Percentiles rank a stretch among this genome's conserved stretches.
These are phyloP conservation scores for Trichacis sp. DNA, from an alignment of 2,888 invertebrate genomes.

Conservation along the genomic window DNA sequence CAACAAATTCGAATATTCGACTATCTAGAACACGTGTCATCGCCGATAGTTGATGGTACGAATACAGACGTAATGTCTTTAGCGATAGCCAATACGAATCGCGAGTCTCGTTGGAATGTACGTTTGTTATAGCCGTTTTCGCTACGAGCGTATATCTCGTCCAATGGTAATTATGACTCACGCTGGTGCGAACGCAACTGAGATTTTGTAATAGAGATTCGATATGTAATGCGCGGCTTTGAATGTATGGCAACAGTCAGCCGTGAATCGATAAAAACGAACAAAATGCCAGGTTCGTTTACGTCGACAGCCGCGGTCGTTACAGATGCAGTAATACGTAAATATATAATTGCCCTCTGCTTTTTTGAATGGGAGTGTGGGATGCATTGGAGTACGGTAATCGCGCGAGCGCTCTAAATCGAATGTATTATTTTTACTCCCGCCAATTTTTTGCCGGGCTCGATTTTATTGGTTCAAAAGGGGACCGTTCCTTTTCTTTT, in stretches of 20 bases:
- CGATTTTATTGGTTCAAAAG: too few relatives aligned
- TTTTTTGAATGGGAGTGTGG: slow-evolving; percentile 14
- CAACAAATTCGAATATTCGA: too few relatives aligned
- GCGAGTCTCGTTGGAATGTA: too few relatives aligned
- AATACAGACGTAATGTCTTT: too few relatives aligned
- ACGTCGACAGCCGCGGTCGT: slow-evolving; percentile 34
- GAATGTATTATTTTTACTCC: too few relatives aligned
- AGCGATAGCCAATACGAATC: too few relatives aligned
- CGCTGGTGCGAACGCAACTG: slow-evolving; percentile 31
- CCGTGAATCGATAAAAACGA: slow-evolving; percentile 44
- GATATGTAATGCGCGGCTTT: slow-evolving; percentile 50
- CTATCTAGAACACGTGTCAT: slow-evolving; percentile 23
- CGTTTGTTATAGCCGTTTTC: too few relatives aligned
- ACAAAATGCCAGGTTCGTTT: slow-evolving; percentile 42
- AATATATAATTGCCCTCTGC: slow-evolving; percentile 17
- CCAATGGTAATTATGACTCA: slow-evolving; percentile 48
- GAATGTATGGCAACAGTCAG: slow-evolving; percentile 43
- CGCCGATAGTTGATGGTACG: too few relatives aligned
- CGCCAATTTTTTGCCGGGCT: too few relatives aligned
- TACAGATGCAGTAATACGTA: slow-evolving; percentile 23
- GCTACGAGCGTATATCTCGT: too few relatives aligned
- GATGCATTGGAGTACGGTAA: slow-evolving; percentile 11
- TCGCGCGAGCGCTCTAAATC: too few relatives aligned
- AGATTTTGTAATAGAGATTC: slow-evolving; percentile 48
- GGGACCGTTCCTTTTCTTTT: too few relatives aligned